Base-by-base conservation (phyloP, 2,797 vertebrate genomes). In the Ammospiza maritima region DNA sequence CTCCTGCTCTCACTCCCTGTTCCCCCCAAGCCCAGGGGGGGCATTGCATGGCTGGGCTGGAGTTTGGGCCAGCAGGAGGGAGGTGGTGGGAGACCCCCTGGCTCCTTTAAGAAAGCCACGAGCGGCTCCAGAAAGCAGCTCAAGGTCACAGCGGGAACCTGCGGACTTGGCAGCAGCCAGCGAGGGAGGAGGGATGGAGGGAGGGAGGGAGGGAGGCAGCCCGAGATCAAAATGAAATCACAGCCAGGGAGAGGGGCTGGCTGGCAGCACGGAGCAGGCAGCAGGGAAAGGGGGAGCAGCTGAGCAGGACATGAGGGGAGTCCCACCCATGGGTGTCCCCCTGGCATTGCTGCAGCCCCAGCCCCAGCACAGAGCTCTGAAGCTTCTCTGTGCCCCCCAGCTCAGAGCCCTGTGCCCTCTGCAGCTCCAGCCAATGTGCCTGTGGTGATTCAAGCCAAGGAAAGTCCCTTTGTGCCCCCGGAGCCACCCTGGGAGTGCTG, bases 61-160 rank as follows among this genome's bases (percentile, higher is more conserved):
- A 48, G 16, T 69, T 32, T 23, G 7, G 61, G 32, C 23, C 47
- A 56, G 44, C 72, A 44, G 51, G 15, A 56, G 5, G 2, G 40
- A 32, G 25, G 26, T 6, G n/a, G 4, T 62, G 36, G 54, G 66
- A 84, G 42, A 22, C 81, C 87, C 74, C 67, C 56, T 15, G 93
- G 90, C 78, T 95, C 93, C 96, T 96, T 97, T 96, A 95, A 97
- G 96, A 96, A 96, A 78, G 85, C 87, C 91, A 91, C 80, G 72
- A 64, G 82, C 70, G 0, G 85, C 94, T 95, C 89, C 92, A 90
- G 76, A 79, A 91, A 88, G 72, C 93, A 89, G 92, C 87, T 98
- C 97, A 98, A 97, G 97, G 97, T 97, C 97, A 95, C 95, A 93
- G 92, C 87, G 0, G 85, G 95, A 97, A 97, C 96, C 96, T 97